These are phyloP conservation scores for Heliconius hermathena DNA, from an alignment of 1,140 invertebrate genomes.

Conservation along the genomic window DNA sequence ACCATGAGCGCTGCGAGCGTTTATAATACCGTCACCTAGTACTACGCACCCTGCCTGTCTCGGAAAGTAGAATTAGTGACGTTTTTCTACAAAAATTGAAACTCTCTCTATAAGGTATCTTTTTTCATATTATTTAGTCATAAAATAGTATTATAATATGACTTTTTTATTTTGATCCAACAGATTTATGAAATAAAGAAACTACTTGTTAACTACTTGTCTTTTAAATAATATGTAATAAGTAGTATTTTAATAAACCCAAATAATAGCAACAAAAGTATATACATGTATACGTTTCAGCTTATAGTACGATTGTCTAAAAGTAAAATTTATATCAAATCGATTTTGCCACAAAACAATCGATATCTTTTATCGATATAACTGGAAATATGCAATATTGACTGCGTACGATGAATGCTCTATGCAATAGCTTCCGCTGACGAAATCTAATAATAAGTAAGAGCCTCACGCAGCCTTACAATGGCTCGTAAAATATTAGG, in stretches of 20 bases:
- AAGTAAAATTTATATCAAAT: not conserved
- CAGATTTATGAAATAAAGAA: too few relatives aligned
- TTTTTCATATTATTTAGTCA: not conserved
- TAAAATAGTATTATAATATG: too few relatives aligned
- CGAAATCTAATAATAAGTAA: slow-evolving; percentile 58
- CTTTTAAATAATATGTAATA: too few relatives aligned
- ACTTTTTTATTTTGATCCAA: too few relatives aligned
- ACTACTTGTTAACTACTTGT: too few relatives aligned
- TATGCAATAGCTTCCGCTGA: slow-evolving; percentile 61
- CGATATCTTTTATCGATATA: slow-evolving; percentile 40
- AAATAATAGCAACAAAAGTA: too few relatives aligned
- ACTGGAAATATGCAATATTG: slow-evolving; percentile 52
- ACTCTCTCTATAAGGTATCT: not conserved
- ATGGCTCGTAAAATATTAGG: slow-evolving; percentile 15
- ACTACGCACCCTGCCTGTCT: too few relatives aligned
- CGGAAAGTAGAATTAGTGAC: not conserved
- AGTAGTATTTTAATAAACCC: too few relatives aligned
- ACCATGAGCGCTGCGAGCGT: too few relatives aligned
- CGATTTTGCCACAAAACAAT: slow-evolving; percentile 1
- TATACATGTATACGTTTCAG: not conserved
- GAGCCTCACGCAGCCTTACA: slow-evolving; percentile 27
- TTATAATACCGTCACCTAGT: too few relatives aligned
- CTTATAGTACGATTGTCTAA: not conserved
- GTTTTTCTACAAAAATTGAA: not conserved
- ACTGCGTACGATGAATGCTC: slow-evolving; percentile 42